These are phyloP conservation scores for Nothura maculosa DNA, from an alignment of 2,797 vertebrate genomes.

Conservation along the genomic window DNA sequence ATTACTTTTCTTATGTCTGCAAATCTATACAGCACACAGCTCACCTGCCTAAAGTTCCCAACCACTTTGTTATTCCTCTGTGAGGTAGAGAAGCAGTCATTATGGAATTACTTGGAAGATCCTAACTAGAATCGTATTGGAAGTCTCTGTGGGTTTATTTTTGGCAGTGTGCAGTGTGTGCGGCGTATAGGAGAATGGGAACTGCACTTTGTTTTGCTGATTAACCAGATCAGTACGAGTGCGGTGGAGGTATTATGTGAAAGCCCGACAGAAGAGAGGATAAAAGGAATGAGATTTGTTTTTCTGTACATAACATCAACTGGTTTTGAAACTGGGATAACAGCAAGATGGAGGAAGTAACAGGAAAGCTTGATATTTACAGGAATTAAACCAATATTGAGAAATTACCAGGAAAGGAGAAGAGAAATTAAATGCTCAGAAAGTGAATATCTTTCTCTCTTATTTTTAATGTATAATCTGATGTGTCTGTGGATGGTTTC, in stretches of 20 bases:
- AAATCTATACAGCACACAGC: background rate
- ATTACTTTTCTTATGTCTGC: background rate
- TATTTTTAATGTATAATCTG: background rate
- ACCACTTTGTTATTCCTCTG: background rate
- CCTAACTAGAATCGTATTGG: background rate
- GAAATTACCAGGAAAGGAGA: background rate
- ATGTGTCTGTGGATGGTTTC: background rate
- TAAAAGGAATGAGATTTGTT: background rate
- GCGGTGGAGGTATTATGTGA: slow-evolving; percentile 6
- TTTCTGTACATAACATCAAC: background rate
- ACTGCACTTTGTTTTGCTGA: background rate
- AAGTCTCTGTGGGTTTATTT: background rate
- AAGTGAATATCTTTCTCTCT: background rate
- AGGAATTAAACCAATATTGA: background rate
- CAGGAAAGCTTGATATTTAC: background rate
- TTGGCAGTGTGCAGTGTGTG: background rate
- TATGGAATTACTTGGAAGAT: slow-evolving; percentile 17
- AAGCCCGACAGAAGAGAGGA: background rate
- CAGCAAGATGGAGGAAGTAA: background rate
- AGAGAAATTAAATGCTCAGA: background rate
- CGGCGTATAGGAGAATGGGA: slow-evolving; percentile 7
- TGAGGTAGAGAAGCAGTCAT: background rate
- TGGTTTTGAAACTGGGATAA: background rate
- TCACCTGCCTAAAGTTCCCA: background rate
- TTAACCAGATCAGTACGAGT: background rate